Base-by-base conservation (phyloP, 1,140 invertebrate species). In the Drosophila funebris region DNA sequence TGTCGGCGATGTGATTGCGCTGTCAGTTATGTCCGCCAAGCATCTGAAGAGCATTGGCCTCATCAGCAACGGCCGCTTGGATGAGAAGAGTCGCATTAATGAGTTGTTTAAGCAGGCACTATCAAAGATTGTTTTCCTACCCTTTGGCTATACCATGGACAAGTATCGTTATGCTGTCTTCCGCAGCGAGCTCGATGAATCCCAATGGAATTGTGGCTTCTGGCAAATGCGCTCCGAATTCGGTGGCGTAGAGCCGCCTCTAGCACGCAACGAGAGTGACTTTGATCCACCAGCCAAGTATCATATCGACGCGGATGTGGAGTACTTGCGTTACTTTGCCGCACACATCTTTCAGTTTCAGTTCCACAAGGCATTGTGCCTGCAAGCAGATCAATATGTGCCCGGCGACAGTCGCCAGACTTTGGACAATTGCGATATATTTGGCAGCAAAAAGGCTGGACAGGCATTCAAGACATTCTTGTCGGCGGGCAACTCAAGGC, bases 261-360 rank as follows among this genome's bases (percentile, higher is more conserved):
- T 93, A 0, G 56, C 58, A 4, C 90, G 94, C 41, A 92, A 71
- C 6, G 92, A 94, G 46, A 78, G 88, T 3, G 92, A 94, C 83
- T 95, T 95, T 74, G 94, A 95, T 90, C 92, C 94, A 4, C 94
- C 94, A 6, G 93, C 94, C 14, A 95, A 95, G 82, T 95, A 93
- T 66, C 94, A 95, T 73, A 92, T 95, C 1, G 91, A 93, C 56
- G 93, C 93, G 0, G 93, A 94, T 87, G 91, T 92, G 1, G 93
- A 93, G 20, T 95, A 95, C 56, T 48, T 90, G 31, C 76, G 94
- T 46, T 95, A 95, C 89, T 95, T 95, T 78, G 92, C 95, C 46
- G 75, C 93, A 74, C 79, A 93, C 80, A 78, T 94, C 87, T 79
- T 94, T 63, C 75, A 94, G 90, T 96, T 95, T 85, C 95, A 95